Evolutionary conservation across 2,797 vertebrate genomes (phyloP), one percentile per base, ranked within the genome.

Genomic region (Melanotaenia trifasciata): DNA sequence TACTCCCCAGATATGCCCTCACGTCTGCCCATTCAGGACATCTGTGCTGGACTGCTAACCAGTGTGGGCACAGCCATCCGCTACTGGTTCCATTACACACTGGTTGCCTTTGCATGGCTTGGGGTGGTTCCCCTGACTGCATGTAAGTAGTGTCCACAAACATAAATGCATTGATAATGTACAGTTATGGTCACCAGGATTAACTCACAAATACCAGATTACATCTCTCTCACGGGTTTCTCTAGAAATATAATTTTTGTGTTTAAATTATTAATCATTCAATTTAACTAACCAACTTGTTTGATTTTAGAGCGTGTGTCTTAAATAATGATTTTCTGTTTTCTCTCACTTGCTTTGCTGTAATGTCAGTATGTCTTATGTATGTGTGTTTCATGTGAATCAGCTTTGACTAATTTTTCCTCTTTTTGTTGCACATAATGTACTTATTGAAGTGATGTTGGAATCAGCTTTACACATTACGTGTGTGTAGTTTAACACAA

Each of bases 1-100:
- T 99, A 99, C 93, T 99, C 98, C 80, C 98, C 98, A 94, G 98
- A 99, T 94, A 99, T 99, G 98, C 98, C 98, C 89, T 98, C 98
- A 51, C 94, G 98, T 87, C 96, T 99, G 89, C 98, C 98, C 79
- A 97, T 99, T 90, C 98, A 99, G 94, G 98, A 99, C 91, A 99
- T 99, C 88, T 98, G 98, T 90, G 97, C 98, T 57, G 98, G 98
- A 84, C 94, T 99, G 90, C 96, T 99, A 88, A 98, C 98, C 4
- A 99, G 98, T 93, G 97, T 99, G 92, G 98, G 98, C 91, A 99
- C 98, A 38, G 98, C 98, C 83, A 99, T 99, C 90, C 96, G 98
- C 91, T 99, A 99, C 86, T 99, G 98, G 98, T 99, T 99, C 91
- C 98, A 99, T 93, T 99, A 99, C 77, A 99, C 98, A 70, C 95